Evolutionary conservation across 2,113 vertebrate species (phyloP), one percentile per base, ranked within the genome.

Genomic region (Bolborhynchus lineola): DNA sequence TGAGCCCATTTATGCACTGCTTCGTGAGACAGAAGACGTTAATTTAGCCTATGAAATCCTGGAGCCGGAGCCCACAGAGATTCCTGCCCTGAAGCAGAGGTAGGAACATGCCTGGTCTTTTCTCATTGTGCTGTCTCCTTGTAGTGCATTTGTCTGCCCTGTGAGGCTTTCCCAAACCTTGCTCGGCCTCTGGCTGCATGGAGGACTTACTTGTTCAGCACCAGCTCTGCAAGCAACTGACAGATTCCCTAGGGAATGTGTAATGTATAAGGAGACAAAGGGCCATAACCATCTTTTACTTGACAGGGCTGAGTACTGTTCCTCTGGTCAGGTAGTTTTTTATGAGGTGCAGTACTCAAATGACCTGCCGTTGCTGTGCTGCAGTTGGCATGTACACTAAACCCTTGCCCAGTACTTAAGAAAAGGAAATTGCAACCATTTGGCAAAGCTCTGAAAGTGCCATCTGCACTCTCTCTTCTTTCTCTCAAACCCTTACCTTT

Each of bases 31-130:
- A 0, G 99, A 99, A 91, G 99, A 99, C 3, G 97, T 99, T 50
- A 99, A 99, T 98, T 96, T 99, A 94, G 98, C 99, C 64, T 98
- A 98, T 79, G 99, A 99, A 76, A 98, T 99, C 95, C 98, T 99
- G 85, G 99, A 99, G 93, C 99, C 99, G 2, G 99, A 99, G 90
- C 99, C 99, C 37, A 92, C 98, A 9, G 99, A 99, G 97, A 99
- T 99, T 94, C 99, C 99, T 76, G 98, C 98, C n/a, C 98, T 99
- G 93, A 99, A 98, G 96, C 99, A 99, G 96, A 99, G 99, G 99
- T 99, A 82, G 90, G 98, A 82, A 29, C 0, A 0, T 0, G 1
- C 26, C n/a, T 37, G 44, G 31, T 88, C 53, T 81, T 86, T 68
- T 49, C 42, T 86, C 17, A 3, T n/a, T 49, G 57, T 3, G 1